Evolutionary conservation across 2,113 vertebrate species (phyloP), one percentile per base, ranked within the genome.

Genomic region (Marmota flaviventris): DNA sequence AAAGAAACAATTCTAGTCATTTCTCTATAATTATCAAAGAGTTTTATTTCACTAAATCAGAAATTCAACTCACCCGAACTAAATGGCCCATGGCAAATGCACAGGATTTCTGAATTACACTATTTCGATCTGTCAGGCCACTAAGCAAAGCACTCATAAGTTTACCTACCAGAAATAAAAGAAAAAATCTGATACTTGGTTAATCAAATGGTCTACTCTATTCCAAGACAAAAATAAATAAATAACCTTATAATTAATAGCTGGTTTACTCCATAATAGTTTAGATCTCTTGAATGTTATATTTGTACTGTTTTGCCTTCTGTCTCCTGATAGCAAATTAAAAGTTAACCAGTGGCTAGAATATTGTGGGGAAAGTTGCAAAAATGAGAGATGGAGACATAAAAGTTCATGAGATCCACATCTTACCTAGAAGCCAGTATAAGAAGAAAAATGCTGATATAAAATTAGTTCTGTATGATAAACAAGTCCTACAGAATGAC

Each of bases 31-130:
- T 24, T 87, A 91, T 56, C 16, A 79, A 89, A 87, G 29, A 85
- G 32, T 67, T 94, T 93, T 70, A 95, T 37, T 83, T 94, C 97
- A 89, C 29, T 70, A 93, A 86, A 4, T 7, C 34, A 85, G 1
- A 88, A 97, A 9, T 29, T 32, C 29, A 85, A 95, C 99, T 99
- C 95, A 99, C 99, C 98, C 99, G 99, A 95, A 99, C 99, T 16
- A 99, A 98, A 97, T 99, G 99, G 5, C 99, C 99, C 98, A 99
- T 98, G 53, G 99, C 99, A 97, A 99, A 99, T 42, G 99, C 99
- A 96, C 99, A 99, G 8, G 99, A 99, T 96, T 99, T 99, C 98
- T 99, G 99, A 56, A 99, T 97, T 20, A 99, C 99, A 0, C 98
- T 99, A 97, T 99, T 99, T 58, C 99, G 99, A 98, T 99, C 99